Evolutionary conservation across 2,113 vertebrate genomes (phyloP).

Genomic region (Chaetorhynchus papuensis): DNA sequence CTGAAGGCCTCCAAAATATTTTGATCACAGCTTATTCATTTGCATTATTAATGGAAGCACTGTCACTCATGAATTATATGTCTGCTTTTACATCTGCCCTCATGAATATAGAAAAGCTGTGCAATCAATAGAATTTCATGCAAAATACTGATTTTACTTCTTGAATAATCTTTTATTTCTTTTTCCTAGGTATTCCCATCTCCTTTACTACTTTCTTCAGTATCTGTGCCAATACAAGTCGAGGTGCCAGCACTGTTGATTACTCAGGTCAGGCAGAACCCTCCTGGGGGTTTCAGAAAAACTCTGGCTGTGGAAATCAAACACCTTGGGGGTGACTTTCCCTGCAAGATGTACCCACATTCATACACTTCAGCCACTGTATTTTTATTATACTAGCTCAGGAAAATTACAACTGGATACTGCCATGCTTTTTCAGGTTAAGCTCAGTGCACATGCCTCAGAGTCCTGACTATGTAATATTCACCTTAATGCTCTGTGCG

Average conservation of each 20-base stretch:
- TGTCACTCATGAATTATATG: not conserved
- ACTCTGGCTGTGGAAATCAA: not conserved
- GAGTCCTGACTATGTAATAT: not conserved
- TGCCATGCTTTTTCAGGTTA: not conserved
- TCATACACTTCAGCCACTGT: not conserved
- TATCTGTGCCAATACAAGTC: rapidly evolving
- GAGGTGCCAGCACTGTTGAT: not conserved
- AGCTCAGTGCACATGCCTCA: not conserved
- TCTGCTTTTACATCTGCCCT: not conserved
- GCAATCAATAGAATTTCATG: rapidly evolving
- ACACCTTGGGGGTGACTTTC: not conserved
- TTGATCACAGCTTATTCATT: not conserved
- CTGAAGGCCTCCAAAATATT: not conserved
- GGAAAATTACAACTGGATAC: not conserved
- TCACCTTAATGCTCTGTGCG: not conserved
- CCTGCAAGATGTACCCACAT: not conserved
- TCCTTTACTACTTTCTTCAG: not conserved
- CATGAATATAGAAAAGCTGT: not conserved
- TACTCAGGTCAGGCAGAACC: not conserved
- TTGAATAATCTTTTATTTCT: not conserved
- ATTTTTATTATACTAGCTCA: not conserved
- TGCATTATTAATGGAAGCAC: not conserved
- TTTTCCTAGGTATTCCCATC: not conserved
- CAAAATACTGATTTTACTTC: not conserved
- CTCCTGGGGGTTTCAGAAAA: not conserved